Percentiles rank a stretch among this genome's conserved stretches.
These are phyloP conservation scores for Maniola hyperantus DNA, from an alignment of 2,888 invertebrate genomes.

Conservation along the genomic window DNA sequence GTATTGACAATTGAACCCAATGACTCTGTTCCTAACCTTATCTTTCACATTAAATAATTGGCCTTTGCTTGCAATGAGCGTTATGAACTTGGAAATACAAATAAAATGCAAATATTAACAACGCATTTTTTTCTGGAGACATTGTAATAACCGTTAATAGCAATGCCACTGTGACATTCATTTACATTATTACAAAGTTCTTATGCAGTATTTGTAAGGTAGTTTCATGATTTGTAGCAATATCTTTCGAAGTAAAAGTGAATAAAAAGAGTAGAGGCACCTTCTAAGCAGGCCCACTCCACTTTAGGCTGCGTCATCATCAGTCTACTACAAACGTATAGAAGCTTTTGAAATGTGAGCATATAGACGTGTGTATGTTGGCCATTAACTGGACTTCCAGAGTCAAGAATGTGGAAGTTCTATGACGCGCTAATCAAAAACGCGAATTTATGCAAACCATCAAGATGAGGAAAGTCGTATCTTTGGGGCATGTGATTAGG, in stretches of 20 bases:
- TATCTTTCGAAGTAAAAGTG: neutral
- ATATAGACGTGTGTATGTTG: too few relatives aligned
- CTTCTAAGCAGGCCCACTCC: too few relatives aligned
- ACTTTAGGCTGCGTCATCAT: too few relatives aligned
- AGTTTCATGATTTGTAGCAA: neutral
- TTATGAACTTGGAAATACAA: slow-evolving; percentile 19
- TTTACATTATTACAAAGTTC: neutral
- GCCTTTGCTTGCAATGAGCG: neutral
- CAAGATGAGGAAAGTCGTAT: too few relatives aligned
- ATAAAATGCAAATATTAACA: slow-evolving; percentile 12
- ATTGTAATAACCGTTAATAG: slow-evolving; percentile 7
- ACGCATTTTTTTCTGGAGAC: slow-evolving; percentile 6
- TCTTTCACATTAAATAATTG: slow-evolving; percentile 7
- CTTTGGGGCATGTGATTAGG: too few relatives aligned
- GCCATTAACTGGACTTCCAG: too few relatives aligned
- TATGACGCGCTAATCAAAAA: too few relatives aligned
- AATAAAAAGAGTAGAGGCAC: too few relatives aligned
- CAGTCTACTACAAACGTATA: too few relatives aligned
- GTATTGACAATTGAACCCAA: neutral
- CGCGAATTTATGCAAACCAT: too few relatives aligned
- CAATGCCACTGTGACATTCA: slow-evolving; percentile 11
- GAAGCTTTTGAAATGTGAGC: too few relatives aligned
- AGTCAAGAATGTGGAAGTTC: too few relatives aligned
- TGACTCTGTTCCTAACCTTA: slow-evolving; percentile 6
- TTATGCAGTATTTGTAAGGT: slow-evolving; percentile 1